Conservation (phyloP, 2,888 invertebrate species). For the Rotaria socialis region DNA sequence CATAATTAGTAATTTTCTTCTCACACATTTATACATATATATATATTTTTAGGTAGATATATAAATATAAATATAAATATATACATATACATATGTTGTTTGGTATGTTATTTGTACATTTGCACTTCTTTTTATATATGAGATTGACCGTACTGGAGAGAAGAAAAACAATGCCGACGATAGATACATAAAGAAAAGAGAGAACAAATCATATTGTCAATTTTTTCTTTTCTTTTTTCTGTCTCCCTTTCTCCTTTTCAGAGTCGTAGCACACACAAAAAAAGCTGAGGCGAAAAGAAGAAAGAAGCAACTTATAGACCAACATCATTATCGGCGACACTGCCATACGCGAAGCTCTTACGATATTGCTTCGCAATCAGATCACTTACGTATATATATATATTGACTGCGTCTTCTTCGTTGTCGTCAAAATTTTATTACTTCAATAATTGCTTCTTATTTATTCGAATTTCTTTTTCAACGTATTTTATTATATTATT, state of each 20-base stretch:
- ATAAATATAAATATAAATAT: too few relatives aligned
- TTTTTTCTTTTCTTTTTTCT: conserved; percentile 7
- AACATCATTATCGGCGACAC: conserved; percentile 26
- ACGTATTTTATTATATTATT: not conserved
- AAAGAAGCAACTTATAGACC: conserved; percentile 5
- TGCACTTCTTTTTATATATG: not conserved
- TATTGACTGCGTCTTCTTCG: conserved; percentile 5
- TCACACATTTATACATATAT: too few relatives aligned
- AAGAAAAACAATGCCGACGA: not conserved
- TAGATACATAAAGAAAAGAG: not conserved
- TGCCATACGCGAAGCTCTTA: conserved; percentile 13
- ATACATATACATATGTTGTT: not conserved
- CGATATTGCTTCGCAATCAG: conserved; percentile 10
- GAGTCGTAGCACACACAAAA: not conserved
- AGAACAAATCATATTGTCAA: conserved; percentile 21
- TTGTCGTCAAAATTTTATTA: conserved; percentile 20
- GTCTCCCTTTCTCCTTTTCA: conserved; percentile 13
- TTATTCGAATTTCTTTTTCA: not conserved
- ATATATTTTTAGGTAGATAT: too few relatives aligned
- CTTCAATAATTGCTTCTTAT: not conserved
- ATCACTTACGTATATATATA: not conserved
- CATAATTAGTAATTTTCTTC: too few relatives aligned
- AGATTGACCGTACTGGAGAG: not conserved
- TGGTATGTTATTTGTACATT: not conserved
- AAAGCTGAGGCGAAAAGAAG: conserved; percentile 16